Base-by-base conservation (phyloP, 2,113 vertebrate genomes). In the Triplophysa dalaica region DNA sequence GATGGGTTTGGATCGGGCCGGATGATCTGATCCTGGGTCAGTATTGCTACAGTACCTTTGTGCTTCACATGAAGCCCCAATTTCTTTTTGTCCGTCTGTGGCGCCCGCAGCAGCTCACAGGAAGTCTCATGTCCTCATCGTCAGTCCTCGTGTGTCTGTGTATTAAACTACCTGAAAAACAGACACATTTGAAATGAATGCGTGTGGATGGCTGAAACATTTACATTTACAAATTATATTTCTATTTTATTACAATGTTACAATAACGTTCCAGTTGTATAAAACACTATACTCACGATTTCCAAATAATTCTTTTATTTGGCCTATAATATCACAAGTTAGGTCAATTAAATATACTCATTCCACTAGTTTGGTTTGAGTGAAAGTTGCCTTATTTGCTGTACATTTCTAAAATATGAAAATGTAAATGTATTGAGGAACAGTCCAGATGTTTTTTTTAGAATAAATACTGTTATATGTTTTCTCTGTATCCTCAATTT, bases 1-100 rank as follows among this genome's bases (percentile, higher is more conserved):
- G 12, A 52, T 26, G 26, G 29, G 65, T 62, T 56, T 64, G 64
- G n/a, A 75, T 11, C 45, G 19, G 72, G 75, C 85, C 21, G 69
- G 16, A 70, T 80, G 70, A 61, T 74, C 70, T 81, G 73, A 50
- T 67, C 76, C 75, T 69, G 61, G 77, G 81, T 83, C 77, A 65
- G 81, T 85, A 84, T 87, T 87, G 85, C 87, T 85, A 82, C 85
- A 77, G 83, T 80, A 77, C 72, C 70, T 83, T 77, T 79, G 68
- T 79, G 80, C 80, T 78, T 75, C 81, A 41, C 64, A 70, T 14
- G 69, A 77, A 76, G 73, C 75, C 70, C 64, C 64, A 24, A 45
- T 79, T 66, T 38, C 33, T 38, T 48, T 64, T 43, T 33, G 21
- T 52, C 54, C n/a, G 48, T 81, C 69, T 69, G 14, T 16, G 58